Base-by-base conservation (phyloP, 1,140 invertebrate genomes). In the Andricus grossulariae region DNA sequence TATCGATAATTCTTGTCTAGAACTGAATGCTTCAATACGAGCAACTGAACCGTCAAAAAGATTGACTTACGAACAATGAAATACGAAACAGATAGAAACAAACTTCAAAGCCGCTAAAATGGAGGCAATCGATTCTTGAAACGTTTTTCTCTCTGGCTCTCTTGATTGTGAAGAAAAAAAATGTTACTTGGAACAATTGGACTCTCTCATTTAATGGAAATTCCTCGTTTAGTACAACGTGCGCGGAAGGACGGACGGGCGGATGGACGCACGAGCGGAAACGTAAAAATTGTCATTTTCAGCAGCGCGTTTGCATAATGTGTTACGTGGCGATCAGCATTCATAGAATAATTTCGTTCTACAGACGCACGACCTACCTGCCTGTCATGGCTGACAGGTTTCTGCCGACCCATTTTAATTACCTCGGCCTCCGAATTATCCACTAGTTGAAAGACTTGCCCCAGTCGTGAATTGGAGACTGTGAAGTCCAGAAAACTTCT, bases 301-400 rank as follows among this genome's bases (percentile, higher is more conserved):
- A 87, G 84, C 77, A 50, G 54, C 78, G 77, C 73, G 79, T 75
- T 79, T 85, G 85, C 86, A 88, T 88, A 88, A 88, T 87, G 83
- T 80, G 80, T 82, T 80, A 80, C 82, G 78, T 74, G 76, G 66
- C 82, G 81, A 88, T 88, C 84, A 88, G 83, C 83, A 89, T 88
- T 88, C 88, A 88, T 89, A 89, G 87, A 89, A 88, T 88, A 89
- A 89, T 89, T 89, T 88, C 82, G 77, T 87, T 84, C 80, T 82
- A 81, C 81, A 80, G 79, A 45, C 49, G 32, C 39, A 55, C 79
- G 77, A 84, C 82, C 82, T 86, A 86, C 86, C 85, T 84, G 82
- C 80, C 82, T 81, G 80, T 86, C 86, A 86, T 79, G 82, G 78
- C 75, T 85, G 84, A 88, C 86, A 84, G 86, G 55, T 82, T 86